phyloP scores from a whole-genome alignment of 2,888 invertebrate species.

The Diaprepes abbreviatus region DNA sequence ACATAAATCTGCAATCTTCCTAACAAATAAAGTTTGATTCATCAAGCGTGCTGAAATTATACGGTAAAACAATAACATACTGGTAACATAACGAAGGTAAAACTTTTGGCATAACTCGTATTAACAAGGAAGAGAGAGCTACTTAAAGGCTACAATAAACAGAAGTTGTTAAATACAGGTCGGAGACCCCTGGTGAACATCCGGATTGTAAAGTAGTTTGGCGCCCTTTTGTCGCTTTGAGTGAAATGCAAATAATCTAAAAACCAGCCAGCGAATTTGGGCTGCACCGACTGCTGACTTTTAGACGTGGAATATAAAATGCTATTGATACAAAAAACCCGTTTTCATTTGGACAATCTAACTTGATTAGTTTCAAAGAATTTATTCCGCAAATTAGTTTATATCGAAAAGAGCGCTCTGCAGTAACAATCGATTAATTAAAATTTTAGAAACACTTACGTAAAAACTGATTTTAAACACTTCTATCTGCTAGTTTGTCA shows the following conservation, averaged over 20 bases:
- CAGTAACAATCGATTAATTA: too few relatives aligned
- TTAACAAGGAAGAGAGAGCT: slow-evolving; percentile 11
- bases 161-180: slow-evolving; percentile 37
- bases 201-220: slow-evolving; percentile 35
- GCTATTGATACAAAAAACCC: neutral
- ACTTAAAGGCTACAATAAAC: slow-evolving; percentile 36
- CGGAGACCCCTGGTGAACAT: slow-evolving; percentile 43
- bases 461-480: too few relatives aligned
- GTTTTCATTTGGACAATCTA: too few relatives aligned
- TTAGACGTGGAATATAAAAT: neutral
- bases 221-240: slow-evolving; percentile 25
- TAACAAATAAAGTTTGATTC: neutral
- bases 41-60: neutral
- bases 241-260: neutral
- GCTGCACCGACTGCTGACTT: neutral
- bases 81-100: neutral
- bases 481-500: too few relatives aligned
- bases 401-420: too few relatives aligned
- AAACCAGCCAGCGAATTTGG: neutral
- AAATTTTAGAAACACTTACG: too few relatives aligned
- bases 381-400: too few relatives aligned
- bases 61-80: neutral
- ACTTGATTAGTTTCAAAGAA: too few relatives aligned
- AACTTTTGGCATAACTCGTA: neutral
- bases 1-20: slow-evolving; percentile 4